Percentiles rank a stretch among this genome's conserved stretches.
Evolutionary conservation across 2,888 invertebrate species (phyloP).

Genomic region (Entomobrya multifasciata): DNA sequence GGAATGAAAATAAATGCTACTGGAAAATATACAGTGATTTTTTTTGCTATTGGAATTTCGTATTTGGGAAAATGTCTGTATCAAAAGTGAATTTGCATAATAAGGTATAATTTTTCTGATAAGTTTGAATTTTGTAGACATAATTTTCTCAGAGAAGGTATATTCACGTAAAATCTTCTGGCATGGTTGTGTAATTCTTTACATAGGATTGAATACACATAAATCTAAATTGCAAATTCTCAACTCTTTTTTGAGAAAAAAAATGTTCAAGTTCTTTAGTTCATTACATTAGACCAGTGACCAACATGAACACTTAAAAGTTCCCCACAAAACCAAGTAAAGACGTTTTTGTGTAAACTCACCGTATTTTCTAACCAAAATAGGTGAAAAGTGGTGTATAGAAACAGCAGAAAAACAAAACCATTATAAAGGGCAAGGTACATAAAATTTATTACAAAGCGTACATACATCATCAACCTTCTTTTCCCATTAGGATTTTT

Average conservation of each 20-base stretch:
- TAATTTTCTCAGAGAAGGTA: too few species aligned
- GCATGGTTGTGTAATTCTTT: slow-evolving; percentile 21
- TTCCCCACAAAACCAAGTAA: neutral
- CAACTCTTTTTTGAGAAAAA: slow-evolving; percentile 1
- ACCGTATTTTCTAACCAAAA: slow-evolving; percentile 15
- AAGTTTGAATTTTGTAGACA: neutral
- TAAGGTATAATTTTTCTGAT: slow-evolving; percentile 22
- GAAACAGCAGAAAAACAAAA: neutral
- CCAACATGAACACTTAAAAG: neutral
- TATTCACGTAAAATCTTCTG: neutral
- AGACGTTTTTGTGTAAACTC: neutral
- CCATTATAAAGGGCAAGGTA: neutral
- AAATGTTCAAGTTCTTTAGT: slow-evolving; percentile 18
- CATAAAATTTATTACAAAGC: neutral
- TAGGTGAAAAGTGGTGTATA: too few species aligned
- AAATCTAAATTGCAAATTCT: slow-evolving; percentile 39
- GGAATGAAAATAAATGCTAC: too few species aligned
- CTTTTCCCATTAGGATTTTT: slow-evolving; percentile 35
- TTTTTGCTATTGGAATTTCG: neutral
- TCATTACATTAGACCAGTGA: slow-evolving; percentile 15
- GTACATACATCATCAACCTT: slow-evolving; percentile 9
- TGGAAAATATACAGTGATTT: slow-evolving; percentile 32
- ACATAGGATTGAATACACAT: neutral
- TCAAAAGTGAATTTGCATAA: slow-evolving; percentile 30
- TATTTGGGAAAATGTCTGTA: neutral